Evolutionary conservation across 2,113 vertebrate species (phyloP).

Genomic region (Nerophis lumbriciformis): DNA sequence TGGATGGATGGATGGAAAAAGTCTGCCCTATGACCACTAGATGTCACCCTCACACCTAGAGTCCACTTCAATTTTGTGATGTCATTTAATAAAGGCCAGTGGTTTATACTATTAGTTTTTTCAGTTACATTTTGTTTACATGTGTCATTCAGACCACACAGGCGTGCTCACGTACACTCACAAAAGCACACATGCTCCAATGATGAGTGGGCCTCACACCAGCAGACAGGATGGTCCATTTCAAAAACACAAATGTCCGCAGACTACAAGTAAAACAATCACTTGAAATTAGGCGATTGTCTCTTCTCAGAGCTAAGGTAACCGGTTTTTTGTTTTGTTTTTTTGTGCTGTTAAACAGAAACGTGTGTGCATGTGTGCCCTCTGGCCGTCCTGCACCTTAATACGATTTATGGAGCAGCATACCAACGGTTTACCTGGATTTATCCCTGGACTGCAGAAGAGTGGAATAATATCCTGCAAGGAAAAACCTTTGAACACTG

Average conservation of each 20-base stretch:
- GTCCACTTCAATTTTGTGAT: not conserved
- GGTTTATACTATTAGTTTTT: conserved; percentile 4
- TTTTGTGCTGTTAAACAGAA: conserved; percentile 21
- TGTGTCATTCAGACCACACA: conserved; percentile 5
- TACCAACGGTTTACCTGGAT: conserved; percentile 69
- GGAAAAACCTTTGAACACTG: conserved; percentile 59
- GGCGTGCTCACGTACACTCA: conserved; percentile 4
- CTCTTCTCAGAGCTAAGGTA: conserved; percentile 16
- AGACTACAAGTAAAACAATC: conserved; percentile 23
- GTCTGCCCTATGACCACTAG: conserved; percentile 37
- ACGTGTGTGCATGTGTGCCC: conserved; percentile 42
- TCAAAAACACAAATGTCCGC: conserved; percentile 34
- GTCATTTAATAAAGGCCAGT: not conserved
- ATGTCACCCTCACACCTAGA: conserved; percentile 38
- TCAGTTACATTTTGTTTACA: not conserved
- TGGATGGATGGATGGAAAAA: no score
- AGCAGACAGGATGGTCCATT: conserved; percentile 35
- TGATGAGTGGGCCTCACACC: conserved; percentile 36
- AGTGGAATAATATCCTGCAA: conserved; percentile 66
- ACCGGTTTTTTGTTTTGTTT: conserved; percentile 26
- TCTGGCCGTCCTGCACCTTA: conserved; percentile 49
- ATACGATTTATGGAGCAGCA: conserved; percentile 58
- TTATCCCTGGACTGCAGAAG: conserved; percentile 58
- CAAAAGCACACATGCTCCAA: conserved; percentile 11
- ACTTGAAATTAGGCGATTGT: conserved; percentile 10